phyloP scores from a whole-genome alignment of 2,797 vertebrate species.

The Meriones psammophilus region DNA sequence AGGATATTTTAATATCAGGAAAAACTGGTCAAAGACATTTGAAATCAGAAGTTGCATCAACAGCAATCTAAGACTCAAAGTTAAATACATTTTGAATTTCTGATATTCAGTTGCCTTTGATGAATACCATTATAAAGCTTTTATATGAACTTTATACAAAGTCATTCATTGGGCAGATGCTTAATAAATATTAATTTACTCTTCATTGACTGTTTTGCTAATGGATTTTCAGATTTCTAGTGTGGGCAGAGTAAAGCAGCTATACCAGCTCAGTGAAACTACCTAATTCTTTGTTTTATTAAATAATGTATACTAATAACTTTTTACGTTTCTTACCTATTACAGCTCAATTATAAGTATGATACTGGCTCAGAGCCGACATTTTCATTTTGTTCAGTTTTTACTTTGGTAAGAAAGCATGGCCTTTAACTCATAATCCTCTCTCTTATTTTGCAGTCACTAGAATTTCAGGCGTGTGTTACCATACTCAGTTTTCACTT shows the following conservation, averaged over 20 bases:
- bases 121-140: constrained; percentile 20
- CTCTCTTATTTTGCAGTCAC: neutral
- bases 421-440: neutral
- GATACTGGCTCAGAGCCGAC: neutral
- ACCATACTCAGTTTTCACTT: neutral
- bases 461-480: neutral
- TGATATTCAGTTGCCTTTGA: neutral
- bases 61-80: constrained; percentile 13
- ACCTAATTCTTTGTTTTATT: constrained; percentile 66
- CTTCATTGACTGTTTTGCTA: neutral
- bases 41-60: neutral
- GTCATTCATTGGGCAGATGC: neutral
- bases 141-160: constrained; percentile 34
- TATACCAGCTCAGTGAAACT: constrained; percentile 64
- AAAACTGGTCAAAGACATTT: neutral
- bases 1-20: neutral
- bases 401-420: neutral
- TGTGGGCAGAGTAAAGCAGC: constrained; percentile 70
- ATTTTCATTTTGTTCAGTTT: neutral
- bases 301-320: constrained; percentile 65
- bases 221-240: constrained; percentile 74
- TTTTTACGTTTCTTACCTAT: constrained; percentile 65
- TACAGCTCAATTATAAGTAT: constrained; percentile 8
- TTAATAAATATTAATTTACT: constrained; percentile 65
- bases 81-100: neutral